These are phyloP conservation scores for Martes flavigula DNA, from an alignment of 2,797 vertebrate genomes.

Conservation along the genomic window DNA sequence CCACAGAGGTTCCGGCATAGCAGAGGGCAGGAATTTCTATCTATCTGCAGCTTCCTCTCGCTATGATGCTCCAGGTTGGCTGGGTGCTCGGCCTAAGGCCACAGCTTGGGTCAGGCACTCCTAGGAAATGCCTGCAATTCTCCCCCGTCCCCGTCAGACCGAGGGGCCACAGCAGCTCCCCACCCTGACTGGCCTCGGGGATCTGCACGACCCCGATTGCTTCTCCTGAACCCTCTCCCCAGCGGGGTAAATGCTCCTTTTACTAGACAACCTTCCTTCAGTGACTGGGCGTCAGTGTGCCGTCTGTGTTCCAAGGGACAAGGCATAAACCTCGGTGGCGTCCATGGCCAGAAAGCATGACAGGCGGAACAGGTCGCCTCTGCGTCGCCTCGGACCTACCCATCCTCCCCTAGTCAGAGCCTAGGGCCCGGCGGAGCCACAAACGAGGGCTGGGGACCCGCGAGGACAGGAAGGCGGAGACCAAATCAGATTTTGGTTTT, in stretches of 20 bases:
- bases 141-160: background rate
- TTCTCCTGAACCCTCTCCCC: background rate
- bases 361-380: background rate
- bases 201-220: accelerated
- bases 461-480: background rate
- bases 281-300: background rate
- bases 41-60: background rate
- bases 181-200: background rate
- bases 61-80: background rate
- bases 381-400: background rate
- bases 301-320: background rate
- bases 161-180: background rate
- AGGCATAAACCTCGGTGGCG: background rate
- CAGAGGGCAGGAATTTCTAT: background rate
- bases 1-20: background rate
- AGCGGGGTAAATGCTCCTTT: background rate
- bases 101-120: background rate
- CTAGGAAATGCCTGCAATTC: background rate
- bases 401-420: too few relatives aligned
- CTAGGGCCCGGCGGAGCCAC: background rate
- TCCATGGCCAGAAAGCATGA: background rate
- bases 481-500: background rate
- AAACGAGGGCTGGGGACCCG: background rate
- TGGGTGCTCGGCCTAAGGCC: background rate
- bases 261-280: background rate